These are phyloP conservation scores for Basileuterus tristriatus DNA, from an alignment of 2,797 vertebrate genomes.

Conservation along the genomic window DNA sequence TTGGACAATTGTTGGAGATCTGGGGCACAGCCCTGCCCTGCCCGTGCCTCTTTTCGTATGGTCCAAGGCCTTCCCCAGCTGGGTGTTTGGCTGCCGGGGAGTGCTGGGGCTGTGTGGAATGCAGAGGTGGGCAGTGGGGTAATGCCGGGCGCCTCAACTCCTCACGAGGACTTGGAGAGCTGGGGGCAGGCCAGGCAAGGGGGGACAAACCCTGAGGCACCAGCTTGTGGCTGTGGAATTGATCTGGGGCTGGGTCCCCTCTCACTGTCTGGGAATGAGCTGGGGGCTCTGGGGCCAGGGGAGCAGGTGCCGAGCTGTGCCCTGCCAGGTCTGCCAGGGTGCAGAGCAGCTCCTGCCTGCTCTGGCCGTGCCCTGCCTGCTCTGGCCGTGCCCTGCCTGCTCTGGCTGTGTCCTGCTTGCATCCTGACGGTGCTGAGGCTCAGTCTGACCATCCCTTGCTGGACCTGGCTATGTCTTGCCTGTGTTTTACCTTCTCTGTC, in stretches of 20 bases:
- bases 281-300: neutral
- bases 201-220: neutral
- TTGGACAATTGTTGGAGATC: neutral
- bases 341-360: neutral
- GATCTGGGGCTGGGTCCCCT: neutral
- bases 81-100: accelerated
- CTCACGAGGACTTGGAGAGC: neutral
- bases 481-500: neutral
- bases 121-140: neutral
- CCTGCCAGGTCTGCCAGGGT: neutral
- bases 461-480: neutral
- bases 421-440: neutral
- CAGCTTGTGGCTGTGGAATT: neutral
- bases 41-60: accelerated
- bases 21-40: neutral
- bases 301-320: neutral
- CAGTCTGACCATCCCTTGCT: neutral
- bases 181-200: neutral
- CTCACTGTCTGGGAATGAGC: neutral
- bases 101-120: neutral
- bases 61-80: neutral
- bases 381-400: accelerated
- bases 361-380: neutral
- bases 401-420: accelerated
- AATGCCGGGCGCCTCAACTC: too few relatives aligned